Base-by-base conservation (phyloP, 2,113 vertebrate genomes). In the Crotalus tigris region DNA sequence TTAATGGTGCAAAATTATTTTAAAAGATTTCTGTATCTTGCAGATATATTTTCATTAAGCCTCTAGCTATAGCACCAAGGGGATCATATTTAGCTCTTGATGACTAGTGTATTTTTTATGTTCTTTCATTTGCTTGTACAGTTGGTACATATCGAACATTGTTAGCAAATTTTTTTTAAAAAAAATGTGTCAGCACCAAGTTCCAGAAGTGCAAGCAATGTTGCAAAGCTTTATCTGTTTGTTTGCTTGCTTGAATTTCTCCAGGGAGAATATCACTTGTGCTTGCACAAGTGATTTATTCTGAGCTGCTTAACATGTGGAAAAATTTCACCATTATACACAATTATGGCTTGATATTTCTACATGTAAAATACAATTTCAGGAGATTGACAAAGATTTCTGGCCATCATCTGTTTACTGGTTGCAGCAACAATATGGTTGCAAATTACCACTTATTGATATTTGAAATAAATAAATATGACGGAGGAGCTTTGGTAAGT, bases 11-110 rank as follows among this genome's bases (percentile, higher is more conserved):
- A 94, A 95, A 93, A 95, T 95, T 94, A 94, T 97, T 94, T 95
- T 94, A 92, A 95, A 97, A 93, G 90, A 94, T 92, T 96, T 97
- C 96, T 95, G 94, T 96, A 85, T 95, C 95, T 95, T 33, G 86
- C 93, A 95, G 95, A 96, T 93, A 88, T 91, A 94, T 96, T 97
- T 95, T 96, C 95, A 94, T 94, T 93, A 94, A 96, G 97, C 96
- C 96, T 95, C 89, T 19, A 97, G 96, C 97, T 93, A 95, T 0
- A 0, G 88, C 95, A 94, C 96, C 95, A 94, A 90, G 93, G 97
- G 97, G 97, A 97, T 95, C 95, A 92, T 61, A 94, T 95, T 94
- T 90, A 94, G 95, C 96, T 93, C 92, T 95, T 93, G 13, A 94
- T 94, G 92, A 87, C 5, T 93, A 94, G 93, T 94, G 92, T 9